Evolutionary conservation across 2,888 invertebrate genomes (phyloP).

Genomic region (Galerucella calmariensis): DNA sequence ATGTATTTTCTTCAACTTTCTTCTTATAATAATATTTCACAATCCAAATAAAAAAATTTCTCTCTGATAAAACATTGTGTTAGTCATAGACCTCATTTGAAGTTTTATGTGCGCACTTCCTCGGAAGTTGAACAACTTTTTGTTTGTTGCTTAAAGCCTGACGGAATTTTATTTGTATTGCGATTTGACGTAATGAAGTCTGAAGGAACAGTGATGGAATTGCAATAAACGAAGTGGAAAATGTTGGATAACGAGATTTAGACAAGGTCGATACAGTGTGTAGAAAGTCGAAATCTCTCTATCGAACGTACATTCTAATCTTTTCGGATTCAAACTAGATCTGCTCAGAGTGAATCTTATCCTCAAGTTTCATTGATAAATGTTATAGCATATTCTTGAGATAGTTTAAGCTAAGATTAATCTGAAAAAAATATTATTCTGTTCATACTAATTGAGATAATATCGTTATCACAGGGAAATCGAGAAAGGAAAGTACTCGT

Average conservation of each 20-base stretch:
- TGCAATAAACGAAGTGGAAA: constrained; percentile 40
- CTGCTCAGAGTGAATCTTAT: too few relatives aligned
- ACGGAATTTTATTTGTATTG: constrained; percentile 34
- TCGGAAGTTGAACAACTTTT: constrained; percentile 31
- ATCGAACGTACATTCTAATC: neutral
- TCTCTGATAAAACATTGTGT: constrained; percentile 28
- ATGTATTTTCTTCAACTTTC: too few relatives aligned
- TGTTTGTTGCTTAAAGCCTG: constrained; percentile 28
- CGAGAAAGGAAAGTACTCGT: too few relatives aligned
- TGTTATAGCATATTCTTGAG: too few relatives aligned
- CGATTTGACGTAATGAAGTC: constrained; percentile 39
- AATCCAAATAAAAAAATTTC: neutral
- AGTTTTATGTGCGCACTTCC: constrained; percentile 16
- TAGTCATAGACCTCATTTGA: constrained; percentile 27
- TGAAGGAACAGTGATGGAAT: constrained; percentile 35
- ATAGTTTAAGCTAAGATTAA: too few relatives aligned
- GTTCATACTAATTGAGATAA: too few relatives aligned
- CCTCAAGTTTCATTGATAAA: neutral
- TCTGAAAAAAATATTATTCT: too few relatives aligned
- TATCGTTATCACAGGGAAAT: too few relatives aligned
- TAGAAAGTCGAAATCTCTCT: constrained; percentile 12
- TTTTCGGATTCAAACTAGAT: too few relatives aligned
- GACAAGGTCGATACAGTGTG: constrained; percentile 30
- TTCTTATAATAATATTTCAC: neutral
- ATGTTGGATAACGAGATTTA: constrained; percentile 37